Percentiles rank a stretch among this genome's conserved stretches.
Conservation (phyloP, 2,113 vertebrate genomes). For the rabbit (Oryctolagus cuniculus) region DNA sequence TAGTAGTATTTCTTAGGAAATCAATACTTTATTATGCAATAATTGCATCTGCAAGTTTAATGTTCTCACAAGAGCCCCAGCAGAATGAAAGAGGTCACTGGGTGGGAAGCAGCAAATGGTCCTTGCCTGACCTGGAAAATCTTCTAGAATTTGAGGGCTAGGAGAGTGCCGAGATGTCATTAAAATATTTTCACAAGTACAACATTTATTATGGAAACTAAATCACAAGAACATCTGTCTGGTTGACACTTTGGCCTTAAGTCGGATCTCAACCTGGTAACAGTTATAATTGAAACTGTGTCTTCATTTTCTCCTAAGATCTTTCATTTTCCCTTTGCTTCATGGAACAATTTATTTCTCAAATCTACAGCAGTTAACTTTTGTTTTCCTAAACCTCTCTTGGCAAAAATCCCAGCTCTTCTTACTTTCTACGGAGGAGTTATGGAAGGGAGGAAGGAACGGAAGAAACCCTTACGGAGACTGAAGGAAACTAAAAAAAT, state of each 20-base stretch:
- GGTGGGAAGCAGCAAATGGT: conserved; percentile 85
- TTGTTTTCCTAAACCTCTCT: conserved; percentile 78
- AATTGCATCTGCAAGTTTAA: conserved; percentile 89
- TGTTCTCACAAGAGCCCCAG: conserved; percentile 83
- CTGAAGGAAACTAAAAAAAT: conserved; percentile 86
- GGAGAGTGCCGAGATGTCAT: conserved; percentile 80
- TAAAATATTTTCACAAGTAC: conserved; percentile 84
- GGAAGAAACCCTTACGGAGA: conserved; percentile 83
- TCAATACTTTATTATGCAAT: conserved; percentile 92
- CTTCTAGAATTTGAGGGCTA: conserved; percentile 83
- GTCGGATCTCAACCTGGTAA: conserved; percentile 78
- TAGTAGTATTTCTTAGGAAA: conserved; percentile 86
- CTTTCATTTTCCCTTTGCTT: conserved; percentile 80
- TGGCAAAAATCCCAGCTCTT: conserved; percentile 83
- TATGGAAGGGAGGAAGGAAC: conserved; percentile 47
- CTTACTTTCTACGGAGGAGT: conserved; percentile 80
- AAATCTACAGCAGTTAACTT: conserved; percentile 79
- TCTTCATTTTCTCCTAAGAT: conserved; percentile 71
- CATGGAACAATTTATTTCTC: conserved; percentile 83
- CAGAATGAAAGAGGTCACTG: conserved; percentile 85
- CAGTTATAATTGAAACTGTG: conserved; percentile 77
- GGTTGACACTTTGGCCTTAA: conserved; percentile 77
- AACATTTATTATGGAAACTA: conserved; percentile 82
- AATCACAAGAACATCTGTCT: conserved; percentile 80
- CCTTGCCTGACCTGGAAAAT: conserved; percentile 84